Base-by-base conservation (phyloP, 2,888 invertebrate species). In the Parasteatoda lunata region DNA sequence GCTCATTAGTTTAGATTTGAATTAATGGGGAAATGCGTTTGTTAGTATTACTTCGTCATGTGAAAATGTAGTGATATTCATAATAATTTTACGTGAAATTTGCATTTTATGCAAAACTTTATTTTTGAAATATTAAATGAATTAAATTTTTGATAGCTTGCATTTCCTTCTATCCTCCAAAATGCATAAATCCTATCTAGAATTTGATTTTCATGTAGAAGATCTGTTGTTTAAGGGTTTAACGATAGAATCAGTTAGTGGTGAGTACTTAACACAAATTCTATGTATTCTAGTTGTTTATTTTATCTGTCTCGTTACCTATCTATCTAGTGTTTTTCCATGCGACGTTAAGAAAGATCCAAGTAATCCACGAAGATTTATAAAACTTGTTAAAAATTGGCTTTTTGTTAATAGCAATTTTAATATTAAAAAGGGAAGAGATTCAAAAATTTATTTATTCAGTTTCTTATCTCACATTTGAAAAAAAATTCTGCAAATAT, bases 161-260 rank as follows among this genome's bases (percentile, higher is more conserved):
- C 30, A 30, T 30, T 30, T 30, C 30, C 30, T 30, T 30, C 30
- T 30, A 30, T 30, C 30, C 30, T 76, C 80, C 15, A 65, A 82
- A 75, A 88, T 88, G 88, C 88, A 88, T 69, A 79, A 79, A 72
- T 88, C 88, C 7, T 88, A 84, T 54, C 49, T 88, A 13, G 83
- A 88, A 59, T 88, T 88, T 52, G 79, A 71, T 11, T 88, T 30
- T 75, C 75, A 84, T 72, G 83, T 88, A 11, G 88, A 88, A 64
- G 84, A 88, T 76, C 76, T 88, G 52, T 30, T 88, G 30, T 88
- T 88, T n/a, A 84, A 88, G 71, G 88, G 88, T n/a, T 48, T 88
- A 54, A 71, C 83, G 0, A 72, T 72, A 47, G 30, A 79, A 13
- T 80, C 84, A 3, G 79, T 76, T 52, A 68, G 76, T 15, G 88